Percentiles rank a stretch among this genome's conserved stretches.
Conservation (phyloP, 1,140 invertebrate genomes). For the Probaryconus sp. region DNA sequence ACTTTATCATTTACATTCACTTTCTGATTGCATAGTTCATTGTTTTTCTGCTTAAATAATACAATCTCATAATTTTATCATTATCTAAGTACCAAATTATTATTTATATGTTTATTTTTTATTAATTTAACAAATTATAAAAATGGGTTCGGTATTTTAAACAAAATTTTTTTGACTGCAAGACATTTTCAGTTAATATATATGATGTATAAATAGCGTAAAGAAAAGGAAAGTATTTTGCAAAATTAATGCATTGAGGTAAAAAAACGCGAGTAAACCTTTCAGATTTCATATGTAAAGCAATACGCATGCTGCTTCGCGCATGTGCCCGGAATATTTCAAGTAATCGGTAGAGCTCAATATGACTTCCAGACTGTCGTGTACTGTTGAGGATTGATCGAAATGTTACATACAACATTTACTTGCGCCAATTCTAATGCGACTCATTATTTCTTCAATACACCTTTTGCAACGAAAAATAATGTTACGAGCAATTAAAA, state of each 20-base stretch:
- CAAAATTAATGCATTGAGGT: slow-evolving; percentile 7
- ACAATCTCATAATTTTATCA: too few relatives aligned
- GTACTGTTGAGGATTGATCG: slow-evolving; percentile 9
- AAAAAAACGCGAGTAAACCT: slow-evolving; percentile 11
- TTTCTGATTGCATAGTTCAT: too few relatives aligned
- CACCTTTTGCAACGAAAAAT: neutral
- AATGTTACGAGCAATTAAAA: too few relatives aligned
- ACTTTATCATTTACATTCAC: slow-evolving; percentile 11
- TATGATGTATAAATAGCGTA: neutral
- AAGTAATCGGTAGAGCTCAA: slow-evolving; percentile 20
- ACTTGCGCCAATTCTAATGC: neutral
- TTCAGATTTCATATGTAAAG: slow-evolving; percentile 12
- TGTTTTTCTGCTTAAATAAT: too few relatives aligned
- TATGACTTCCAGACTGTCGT: slow-evolving; percentile 10
- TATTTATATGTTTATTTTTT: too few relatives aligned
- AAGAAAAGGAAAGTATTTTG: neutral
- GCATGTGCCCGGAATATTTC: slow-evolving; percentile 12
- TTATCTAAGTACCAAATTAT: too few relatives aligned
- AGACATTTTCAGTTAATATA: too few relatives aligned
- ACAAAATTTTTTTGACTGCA: too few relatives aligned
- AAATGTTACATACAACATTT: slow-evolving; percentile 5
- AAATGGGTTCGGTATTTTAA: too few relatives aligned
- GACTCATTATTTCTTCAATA: too few relatives aligned
- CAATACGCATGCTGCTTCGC: slow-evolving; percentile 1
- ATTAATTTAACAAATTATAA: too few relatives aligned